Conservation (phyloP, 2,113 vertebrate species). For the Donacobius atricapilla region DNA sequence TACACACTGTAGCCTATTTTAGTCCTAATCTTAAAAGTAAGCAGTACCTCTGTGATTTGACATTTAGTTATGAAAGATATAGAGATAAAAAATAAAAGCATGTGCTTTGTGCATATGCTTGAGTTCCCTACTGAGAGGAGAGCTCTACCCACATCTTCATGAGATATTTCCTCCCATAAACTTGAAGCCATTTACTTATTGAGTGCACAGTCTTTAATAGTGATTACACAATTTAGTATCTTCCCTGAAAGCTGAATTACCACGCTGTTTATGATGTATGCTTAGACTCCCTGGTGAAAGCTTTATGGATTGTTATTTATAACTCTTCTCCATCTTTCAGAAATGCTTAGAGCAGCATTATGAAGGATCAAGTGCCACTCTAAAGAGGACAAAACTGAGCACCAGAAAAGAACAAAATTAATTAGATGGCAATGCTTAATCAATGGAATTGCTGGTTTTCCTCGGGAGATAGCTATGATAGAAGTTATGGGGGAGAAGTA, state of each 20-base stretch:
- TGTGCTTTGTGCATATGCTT: not conserved
- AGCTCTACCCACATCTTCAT: not conserved
- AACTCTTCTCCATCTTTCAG: not conserved
- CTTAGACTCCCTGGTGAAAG: not conserved
- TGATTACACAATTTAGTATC: conserved; percentile 1
- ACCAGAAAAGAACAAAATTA: not conserved
- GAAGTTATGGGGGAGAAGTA: not conserved
- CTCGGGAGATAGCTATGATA: not conserved
- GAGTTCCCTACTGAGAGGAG: not conserved
- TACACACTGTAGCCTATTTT: not conserved
- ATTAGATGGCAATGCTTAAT: not conserved
- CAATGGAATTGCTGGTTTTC: not conserved
- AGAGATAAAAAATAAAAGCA: not conserved
- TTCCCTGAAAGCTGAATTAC: not conserved
- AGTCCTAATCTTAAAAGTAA: not conserved
- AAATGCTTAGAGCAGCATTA: not conserved
- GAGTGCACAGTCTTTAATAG: not conserved
- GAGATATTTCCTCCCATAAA: not conserved
- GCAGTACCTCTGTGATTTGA: not conserved
- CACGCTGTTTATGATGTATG: not conserved
- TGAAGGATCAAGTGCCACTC: not conserved
- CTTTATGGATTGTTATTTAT: conserved; percentile 1
- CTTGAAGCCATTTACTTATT: not conserved
- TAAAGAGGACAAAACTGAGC: not conserved
- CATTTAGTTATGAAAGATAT: not conserved